These are phyloP conservation scores for Sebastes itinus DNA, from an alignment of 2,797 vertebrate genomes.

Conservation along the genomic window DNA sequence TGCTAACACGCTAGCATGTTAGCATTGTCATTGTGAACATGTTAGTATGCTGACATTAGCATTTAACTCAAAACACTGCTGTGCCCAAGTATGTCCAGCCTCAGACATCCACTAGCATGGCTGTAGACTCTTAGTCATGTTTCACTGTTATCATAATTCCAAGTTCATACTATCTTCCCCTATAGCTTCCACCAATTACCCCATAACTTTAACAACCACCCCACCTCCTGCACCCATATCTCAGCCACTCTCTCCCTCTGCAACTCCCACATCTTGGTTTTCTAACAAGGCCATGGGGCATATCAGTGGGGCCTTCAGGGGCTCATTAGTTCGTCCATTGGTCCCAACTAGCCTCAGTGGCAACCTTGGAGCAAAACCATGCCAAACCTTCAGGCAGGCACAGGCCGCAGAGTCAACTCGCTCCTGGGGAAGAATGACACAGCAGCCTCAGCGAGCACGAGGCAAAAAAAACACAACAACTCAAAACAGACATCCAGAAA, in stretches of 20 bases:
- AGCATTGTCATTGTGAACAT: not conserved
- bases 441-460: constrained; percentile 40
- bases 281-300: constrained; percentile 58
- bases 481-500: constrained; percentile 31
- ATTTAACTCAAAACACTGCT: constrained; percentile 6
- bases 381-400: constrained; percentile 57
- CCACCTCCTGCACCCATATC: not conserved
- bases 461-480: constrained; percentile 6
- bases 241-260: constrained; percentile 19
- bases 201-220: constrained; percentile 18
- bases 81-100: not conserved
- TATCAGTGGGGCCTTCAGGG: constrained; percentile 55
- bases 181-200: constrained; percentile 4
- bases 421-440: constrained; percentile 45
- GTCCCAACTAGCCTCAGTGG: constrained; percentile 47
- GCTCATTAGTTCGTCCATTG: constrained; percentile 75
- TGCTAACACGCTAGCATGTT: not conserved
- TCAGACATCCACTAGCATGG: not conserved
- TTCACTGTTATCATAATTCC: constrained; percentile 17
- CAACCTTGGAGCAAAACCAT: constrained; percentile 50
- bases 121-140: not conserved
- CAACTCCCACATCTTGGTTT: constrained; percentile 33
- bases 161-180: not conserved
- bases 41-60: not conserved
- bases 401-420: constrained; percentile 48